These are phyloP conservation scores for Andrena bucephala DNA, from an alignment of 2,888 invertebrate genomes.

Conservation along the genomic window DNA sequence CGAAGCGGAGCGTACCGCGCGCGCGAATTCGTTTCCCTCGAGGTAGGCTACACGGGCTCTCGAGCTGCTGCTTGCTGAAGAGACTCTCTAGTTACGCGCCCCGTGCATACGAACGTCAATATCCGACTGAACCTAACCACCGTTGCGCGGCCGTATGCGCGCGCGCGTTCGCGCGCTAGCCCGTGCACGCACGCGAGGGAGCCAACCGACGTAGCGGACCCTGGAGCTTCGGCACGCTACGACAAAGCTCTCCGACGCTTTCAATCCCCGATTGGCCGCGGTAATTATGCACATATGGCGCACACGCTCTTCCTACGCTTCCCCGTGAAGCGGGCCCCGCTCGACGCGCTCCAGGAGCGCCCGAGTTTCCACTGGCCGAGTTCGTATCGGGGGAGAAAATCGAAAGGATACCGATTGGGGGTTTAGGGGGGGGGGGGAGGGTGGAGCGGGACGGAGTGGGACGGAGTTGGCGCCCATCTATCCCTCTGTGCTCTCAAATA, in stretches of 20 bases:
- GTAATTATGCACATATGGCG: conserved; percentile 60
- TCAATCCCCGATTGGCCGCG: conserved; percentile 63
- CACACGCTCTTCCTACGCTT: conserved; percentile 35
- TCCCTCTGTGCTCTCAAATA: not conserved
- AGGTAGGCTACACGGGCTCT: not conserved
- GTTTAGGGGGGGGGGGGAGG: not conserved
- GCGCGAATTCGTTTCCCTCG: conserved; percentile 37
- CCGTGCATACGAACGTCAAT: conserved; percentile 77
- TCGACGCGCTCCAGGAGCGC: conserved; percentile 17
- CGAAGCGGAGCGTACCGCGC: conserved; percentile 1
- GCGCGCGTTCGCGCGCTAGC: conserved; percentile 52
- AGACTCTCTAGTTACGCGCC: conserved; percentile 62
- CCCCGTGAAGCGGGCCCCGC: not conserved
- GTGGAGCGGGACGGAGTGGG: not conserved
- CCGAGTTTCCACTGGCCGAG: conserved; percentile 33
- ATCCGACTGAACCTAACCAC: conserved; percentile 76
- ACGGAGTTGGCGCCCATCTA: conserved; percentile 3
- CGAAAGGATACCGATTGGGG: not conserved
- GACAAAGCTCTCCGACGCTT: conserved; percentile 58
- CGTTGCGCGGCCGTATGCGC: conserved; percentile 66
- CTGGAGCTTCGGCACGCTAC: conserved; percentile 47
- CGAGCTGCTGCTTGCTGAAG: conserved; percentile 9
- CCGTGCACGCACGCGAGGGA: conserved; percentile 49
- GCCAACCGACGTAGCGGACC: conserved; percentile 48
- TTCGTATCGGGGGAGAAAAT: conserved; percentile 20